A percentile compares a stretch with the other conserved stretches of the same genome.
Conservation (phyloP, 2,888 invertebrate species). For the Melanotus villosus region DNA sequence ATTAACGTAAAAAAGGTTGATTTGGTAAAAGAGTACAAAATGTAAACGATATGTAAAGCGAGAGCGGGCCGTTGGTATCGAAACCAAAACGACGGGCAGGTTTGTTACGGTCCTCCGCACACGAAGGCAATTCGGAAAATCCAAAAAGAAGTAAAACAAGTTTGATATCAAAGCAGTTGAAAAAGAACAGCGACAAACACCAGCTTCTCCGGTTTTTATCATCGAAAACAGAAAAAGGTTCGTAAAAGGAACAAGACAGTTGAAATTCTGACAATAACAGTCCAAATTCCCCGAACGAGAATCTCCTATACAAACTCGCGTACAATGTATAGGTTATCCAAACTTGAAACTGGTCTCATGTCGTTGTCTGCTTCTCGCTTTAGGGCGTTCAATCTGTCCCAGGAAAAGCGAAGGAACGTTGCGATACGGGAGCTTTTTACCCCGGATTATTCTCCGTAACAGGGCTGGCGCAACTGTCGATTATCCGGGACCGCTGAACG, state of each 20-base stretch:
- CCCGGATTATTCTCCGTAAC: conserved; percentile 52
- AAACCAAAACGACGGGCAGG: too few relatives aligned
- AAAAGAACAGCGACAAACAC: conserved; percentile 44
- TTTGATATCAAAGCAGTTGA: conserved; percentile 35
- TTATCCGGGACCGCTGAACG: conserved; percentile 67
- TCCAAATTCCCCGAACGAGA: conserved; percentile 67
- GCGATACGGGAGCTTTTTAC: conserved; percentile 28
- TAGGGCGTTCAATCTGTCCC: conserved; percentile 19
- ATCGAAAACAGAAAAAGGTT: conserved; percentile 47
- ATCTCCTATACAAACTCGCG: conserved; percentile 66
- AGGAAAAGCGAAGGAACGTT: conserved; percentile 32
- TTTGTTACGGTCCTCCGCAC: neutral
- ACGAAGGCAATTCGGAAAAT: neutral
- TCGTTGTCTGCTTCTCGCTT: conserved; percentile 53
- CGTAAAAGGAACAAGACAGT: conserved; percentile 61
- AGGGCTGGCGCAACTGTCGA: conserved; percentile 65
- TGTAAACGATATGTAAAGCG: too few relatives aligned
- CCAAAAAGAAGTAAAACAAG: conserved; percentile 23
- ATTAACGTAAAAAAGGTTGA: too few relatives aligned
- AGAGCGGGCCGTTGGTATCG: too few relatives aligned
- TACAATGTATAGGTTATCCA: conserved; percentile 63
- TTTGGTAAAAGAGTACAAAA: too few relatives aligned
- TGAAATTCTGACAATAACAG: conserved; percentile 67
- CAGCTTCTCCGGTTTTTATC: conserved; percentile 44
- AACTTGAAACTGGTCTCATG: conserved; percentile 54